Evolutionary conservation across 2,888 invertebrate genomes (phyloP).

Genomic region (Hirtodrosophila confusa): DNA sequence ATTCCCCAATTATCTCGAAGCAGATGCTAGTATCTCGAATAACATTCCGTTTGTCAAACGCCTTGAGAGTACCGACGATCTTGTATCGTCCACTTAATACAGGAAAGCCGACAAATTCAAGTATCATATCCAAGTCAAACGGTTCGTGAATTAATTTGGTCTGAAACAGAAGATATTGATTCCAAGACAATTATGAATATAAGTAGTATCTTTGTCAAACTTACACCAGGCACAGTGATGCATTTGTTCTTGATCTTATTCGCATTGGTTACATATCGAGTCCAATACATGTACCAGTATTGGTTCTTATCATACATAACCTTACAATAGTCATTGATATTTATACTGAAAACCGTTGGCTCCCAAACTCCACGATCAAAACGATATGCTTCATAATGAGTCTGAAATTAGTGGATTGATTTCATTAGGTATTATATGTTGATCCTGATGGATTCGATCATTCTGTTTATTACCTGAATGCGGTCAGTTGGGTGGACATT

Average conservation of each 20-base stretch:
- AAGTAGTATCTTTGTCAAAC: neutral
- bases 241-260: conserved; percentile 20
- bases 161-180: no score
- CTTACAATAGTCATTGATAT: neutral
- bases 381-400: accelerated
- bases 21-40: neutral
- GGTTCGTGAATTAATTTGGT: no score
- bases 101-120: no score
- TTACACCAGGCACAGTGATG: conserved; percentile 30
- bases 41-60: no score
- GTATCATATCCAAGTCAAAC: no score
- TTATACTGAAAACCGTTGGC: neutral
- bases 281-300: conserved; percentile 34
- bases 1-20: conserved; percentile 1
- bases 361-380: conserved; percentile 29
- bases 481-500: conserved; percentile 16
- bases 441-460: neutral
- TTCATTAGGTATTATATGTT: no score
- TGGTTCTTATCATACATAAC: conserved; percentile 12
- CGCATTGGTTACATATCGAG: conserved; percentile 10
- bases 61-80: no score
- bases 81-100: no score
- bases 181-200: no score
- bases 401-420: neutral
- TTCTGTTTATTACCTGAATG: conserved; percentile 17